These are phyloP conservation scores for Neoascia interrupta DNA, from an alignment of 2,888 invertebrate genomes.

Conservation along the genomic window DNA sequence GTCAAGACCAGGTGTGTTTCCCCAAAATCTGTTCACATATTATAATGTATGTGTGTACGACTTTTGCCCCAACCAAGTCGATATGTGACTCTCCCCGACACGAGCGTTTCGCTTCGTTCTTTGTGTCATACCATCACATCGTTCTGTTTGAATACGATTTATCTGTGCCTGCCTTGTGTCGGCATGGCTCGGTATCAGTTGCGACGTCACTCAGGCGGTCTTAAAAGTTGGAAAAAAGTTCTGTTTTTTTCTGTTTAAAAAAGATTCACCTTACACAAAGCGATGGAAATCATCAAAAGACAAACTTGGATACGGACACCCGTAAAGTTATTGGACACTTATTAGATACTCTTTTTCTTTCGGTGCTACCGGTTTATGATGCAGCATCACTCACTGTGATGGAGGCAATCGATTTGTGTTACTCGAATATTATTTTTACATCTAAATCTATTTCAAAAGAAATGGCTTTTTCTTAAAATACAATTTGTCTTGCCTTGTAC, in stretches of 20 bases:
- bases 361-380: too few relatives aligned
- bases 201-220: slow-evolving; percentile 55
- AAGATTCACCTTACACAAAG: slow-evolving; percentile 57
- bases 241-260: slow-evolving; percentile 2
- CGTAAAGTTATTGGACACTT: slow-evolving; percentile 45
- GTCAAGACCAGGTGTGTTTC: slow-evolving; percentile 55
- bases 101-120: slow-evolving; percentile 51
- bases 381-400: slow-evolving; percentile 2
- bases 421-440: not conserved
- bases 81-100: slow-evolving; percentile 26
- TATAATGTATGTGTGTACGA: slow-evolving; percentile 13
- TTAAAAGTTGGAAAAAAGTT: slow-evolving; percentile 39
- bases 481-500: slow-evolving; percentile 21
- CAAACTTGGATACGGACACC: slow-evolving; percentile 19
- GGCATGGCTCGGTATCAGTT: slow-evolving; percentile 50
- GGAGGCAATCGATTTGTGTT: slow-evolving; percentile 35
- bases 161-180: slow-evolving; percentile 45
- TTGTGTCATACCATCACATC: slow-evolving; percentile 56
- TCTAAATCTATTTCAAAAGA: slow-evolving; percentile 13
- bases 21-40: slow-evolving; percentile 20
- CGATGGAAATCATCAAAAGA: not conserved
- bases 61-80: slow-evolving; percentile 35
- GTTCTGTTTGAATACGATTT: slow-evolving; percentile 43
- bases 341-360: slow-evolving; percentile 23
- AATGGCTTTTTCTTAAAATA: not conserved